A percentile compares a stretch with the other conserved stretches of the same genome.
Evolutionary conservation across 2,888 invertebrate species (phyloP).

Genomic region (Elaeidobius kamerunicus): DNA sequence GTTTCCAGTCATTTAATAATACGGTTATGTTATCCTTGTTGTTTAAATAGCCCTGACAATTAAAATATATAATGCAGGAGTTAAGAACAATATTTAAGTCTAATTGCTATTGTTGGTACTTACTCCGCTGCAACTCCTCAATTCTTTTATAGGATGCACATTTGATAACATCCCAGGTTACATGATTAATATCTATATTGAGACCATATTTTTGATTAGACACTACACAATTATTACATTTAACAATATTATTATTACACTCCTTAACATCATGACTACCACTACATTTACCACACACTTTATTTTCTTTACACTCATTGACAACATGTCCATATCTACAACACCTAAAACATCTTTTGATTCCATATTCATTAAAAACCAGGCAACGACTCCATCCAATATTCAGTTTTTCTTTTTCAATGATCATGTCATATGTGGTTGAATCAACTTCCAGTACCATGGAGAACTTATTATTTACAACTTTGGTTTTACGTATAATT

Average conservation of each 20-base stretch:
- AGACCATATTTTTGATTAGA: neutral
- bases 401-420: slow-evolving; percentile 5
- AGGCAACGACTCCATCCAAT: slow-evolving; percentile 6
- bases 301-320: slow-evolving; percentile 2
- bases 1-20: slow-evolving; percentile 10
- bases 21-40: slow-evolving; percentile 15
- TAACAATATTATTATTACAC: neutral
- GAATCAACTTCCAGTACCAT: slow-evolving; percentile 5
- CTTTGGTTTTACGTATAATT: slow-evolving; percentile 2
- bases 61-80: too few relatives aligned
- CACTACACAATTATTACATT: too few relatives aligned
- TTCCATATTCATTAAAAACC: neutral
- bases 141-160: neutral
- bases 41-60: slow-evolving; percentile 15
- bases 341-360: too few relatives aligned
- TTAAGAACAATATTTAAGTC: slow-evolving; percentile 1
- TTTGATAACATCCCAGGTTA: too few relatives aligned
- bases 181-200: neutral
- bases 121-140: neutral
- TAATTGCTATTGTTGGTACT: slow-evolving; percentile 8
- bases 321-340: too few relatives aligned
- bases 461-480: neutral
- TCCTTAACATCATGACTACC: too few relatives aligned
- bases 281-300: too few relatives aligned
- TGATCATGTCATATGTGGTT: neutral